Evolutionary conservation across 2,113 vertebrate species (phyloP).

Genomic region (Steatornis caripensis): DNA sequence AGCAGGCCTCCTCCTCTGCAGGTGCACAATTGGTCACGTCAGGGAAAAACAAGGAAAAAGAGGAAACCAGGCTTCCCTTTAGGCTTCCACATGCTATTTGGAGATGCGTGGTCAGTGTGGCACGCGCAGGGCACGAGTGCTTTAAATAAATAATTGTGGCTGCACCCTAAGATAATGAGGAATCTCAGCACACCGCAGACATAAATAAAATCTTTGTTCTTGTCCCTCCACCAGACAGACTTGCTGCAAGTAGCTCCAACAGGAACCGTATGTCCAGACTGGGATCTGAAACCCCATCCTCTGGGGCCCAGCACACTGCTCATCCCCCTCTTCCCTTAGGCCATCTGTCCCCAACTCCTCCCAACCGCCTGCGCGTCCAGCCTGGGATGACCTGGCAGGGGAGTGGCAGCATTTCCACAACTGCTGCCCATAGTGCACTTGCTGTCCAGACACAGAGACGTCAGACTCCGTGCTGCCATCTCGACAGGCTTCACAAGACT

Average conservation of each 20-base stretch:
- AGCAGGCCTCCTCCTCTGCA: background rate
- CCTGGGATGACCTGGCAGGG: rapidly evolving
- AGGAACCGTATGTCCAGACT: rapidly evolving
- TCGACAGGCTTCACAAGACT: background rate
- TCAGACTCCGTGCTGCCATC: background rate
- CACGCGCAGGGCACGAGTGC: rapidly evolving
- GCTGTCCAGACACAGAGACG: background rate
- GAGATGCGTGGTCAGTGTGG: rapidly evolving
- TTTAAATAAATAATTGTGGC: background rate
- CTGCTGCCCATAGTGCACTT: background rate
- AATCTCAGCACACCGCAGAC: background rate
- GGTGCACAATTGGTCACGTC: background rate
- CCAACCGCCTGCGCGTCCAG: background rate
- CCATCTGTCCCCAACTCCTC: background rate
- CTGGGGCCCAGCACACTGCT: rapidly evolving
- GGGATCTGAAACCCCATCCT: background rate
- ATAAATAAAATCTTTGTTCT: background rate
- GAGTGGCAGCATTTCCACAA: background rate
- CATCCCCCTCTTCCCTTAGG: background rate
- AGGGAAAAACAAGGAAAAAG: background rate
- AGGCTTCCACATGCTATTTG: background rate
- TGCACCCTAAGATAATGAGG: rapidly evolving
- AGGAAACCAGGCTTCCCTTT: background rate
- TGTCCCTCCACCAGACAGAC: background rate
- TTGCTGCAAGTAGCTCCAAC: background rate